These are phyloP conservation scores for Solenopsis invicta DNA, from an alignment of 1,140 invertebrate species.

Conservation along the genomic window DNA sequence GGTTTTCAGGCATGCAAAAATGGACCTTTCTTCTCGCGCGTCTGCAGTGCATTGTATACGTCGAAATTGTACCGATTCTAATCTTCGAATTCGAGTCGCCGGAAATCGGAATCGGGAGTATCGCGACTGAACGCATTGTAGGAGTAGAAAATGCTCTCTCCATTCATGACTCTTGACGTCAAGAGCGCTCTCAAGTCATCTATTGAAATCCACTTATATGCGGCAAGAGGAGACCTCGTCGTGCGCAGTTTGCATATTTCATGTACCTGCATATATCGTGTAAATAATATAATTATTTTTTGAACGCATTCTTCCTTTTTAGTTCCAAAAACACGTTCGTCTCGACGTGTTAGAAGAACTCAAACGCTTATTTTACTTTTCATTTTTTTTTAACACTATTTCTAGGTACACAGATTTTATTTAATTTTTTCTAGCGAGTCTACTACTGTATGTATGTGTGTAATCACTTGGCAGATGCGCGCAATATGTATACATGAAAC, in stretches of 20 bases:
- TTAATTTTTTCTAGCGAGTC: not conserved
- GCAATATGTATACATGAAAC: slow-evolving; percentile 9
- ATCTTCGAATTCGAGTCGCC: slow-evolving; percentile 3
- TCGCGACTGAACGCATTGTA: not conserved
- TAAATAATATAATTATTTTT: slow-evolving; percentile 67
- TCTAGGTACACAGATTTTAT: not conserved
- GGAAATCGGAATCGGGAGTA: not conserved
- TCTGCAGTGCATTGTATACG: not conserved
- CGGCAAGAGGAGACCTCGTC: not conserved
- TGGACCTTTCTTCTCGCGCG: not conserved
- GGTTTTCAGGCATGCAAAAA: not conserved
- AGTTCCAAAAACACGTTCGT: slow-evolving; percentile 45
- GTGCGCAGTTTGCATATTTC: slow-evolving; percentile 50
- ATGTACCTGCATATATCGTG: slow-evolving; percentile 55
- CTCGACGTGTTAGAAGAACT: not conserved
- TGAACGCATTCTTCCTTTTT: slow-evolving; percentile 41
- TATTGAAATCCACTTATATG: not conserved
- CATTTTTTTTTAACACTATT: not conserved
- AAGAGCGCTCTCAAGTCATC: not conserved
- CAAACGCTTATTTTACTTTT: not conserved
- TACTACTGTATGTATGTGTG: slow-evolving; percentile 12
- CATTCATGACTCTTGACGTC: not conserved
- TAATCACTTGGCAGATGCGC: slow-evolving; percentile 24
- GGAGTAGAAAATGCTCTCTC: not conserved
- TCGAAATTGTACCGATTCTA: slow-evolving; percentile 8